Evolutionary conservation across 2,888 invertebrate genomes (phyloP).

Genomic region (Agonopterix heracliana): DNA sequence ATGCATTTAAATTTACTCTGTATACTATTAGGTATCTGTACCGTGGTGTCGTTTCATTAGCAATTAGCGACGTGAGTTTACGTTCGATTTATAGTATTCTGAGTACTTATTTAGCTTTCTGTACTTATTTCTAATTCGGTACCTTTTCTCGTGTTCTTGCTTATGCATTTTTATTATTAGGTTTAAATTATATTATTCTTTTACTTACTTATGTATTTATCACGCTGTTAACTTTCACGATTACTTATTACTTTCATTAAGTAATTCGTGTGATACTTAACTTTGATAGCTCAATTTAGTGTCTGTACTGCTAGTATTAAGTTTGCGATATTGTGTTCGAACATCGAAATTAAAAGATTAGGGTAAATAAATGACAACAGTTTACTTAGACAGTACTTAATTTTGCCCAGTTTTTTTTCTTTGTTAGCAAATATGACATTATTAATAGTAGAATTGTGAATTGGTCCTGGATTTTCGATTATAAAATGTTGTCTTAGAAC

Average conservation of each 20-base stretch:
- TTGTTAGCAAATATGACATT: background rate
- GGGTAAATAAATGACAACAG: background rate
- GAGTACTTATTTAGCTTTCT: conserved; percentile 17
- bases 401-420: conserved; percentile 6
- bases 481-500: too few relatives aligned
- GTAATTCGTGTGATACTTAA: conserved; percentile 49
- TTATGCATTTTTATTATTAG: conserved; percentile 41
- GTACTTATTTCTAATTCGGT: conserved; percentile 36
- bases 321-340: conserved; percentile 49
- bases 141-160: conserved; percentile 42
- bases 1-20: conserved; percentile 4
- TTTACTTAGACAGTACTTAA: conserved; percentile 12
- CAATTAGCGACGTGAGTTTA: conserved; percentile 59
- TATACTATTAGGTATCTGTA: too few relatives aligned
- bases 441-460: background rate
- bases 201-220: conserved; percentile 26
- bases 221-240: conserved; percentile 39
- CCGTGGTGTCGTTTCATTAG: conserved; percentile 24
- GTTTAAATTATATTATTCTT: conserved; percentile 18
- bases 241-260: conserved; percentile 48
- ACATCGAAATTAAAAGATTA: conserved; percentile 37
- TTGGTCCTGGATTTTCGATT: background rate
- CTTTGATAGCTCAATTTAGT: conserved; percentile 61
- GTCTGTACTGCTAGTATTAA: conserved; percentile 34
- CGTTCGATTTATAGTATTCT: conserved; percentile 4